phyloP scores from a whole-genome alignment of 2,797 vertebrate species.

The Hypotaenidia okinawae region DNA sequence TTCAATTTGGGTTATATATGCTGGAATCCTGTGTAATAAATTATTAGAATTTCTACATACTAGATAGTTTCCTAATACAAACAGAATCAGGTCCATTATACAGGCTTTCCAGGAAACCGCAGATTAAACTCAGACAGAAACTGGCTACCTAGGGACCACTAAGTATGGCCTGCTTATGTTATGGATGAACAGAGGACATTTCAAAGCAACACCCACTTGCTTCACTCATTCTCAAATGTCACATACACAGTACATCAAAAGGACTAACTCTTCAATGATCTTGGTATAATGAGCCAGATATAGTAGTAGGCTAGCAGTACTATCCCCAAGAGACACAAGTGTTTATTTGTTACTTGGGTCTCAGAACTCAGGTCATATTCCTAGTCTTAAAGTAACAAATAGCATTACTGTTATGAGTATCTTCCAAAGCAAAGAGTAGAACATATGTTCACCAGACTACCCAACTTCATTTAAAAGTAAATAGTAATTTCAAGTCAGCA shows the following conservation, averaged over 20 bases:
- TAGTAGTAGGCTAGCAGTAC: not conserved
- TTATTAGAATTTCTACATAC: constrained; percentile 7
- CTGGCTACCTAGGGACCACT: constrained; percentile 19
- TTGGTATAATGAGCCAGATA: not conserved
- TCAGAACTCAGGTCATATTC: not conserved
- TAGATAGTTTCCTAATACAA: constrained; percentile 47
- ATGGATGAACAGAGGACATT: constrained; percentile 8
- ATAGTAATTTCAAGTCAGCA: not conserved
- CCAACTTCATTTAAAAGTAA: constrained; percentile 14
- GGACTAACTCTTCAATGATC: not conserved
- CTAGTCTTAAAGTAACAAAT: constrained; percentile 31
- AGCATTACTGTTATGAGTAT: not conserved
- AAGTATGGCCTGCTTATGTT: not conserved
- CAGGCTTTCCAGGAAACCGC: constrained; percentile 2
- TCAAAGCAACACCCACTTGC: constrained; percentile 38
- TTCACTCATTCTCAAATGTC: constrained; percentile 42
- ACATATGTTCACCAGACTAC: not conserved
- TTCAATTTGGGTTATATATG: not conserved
- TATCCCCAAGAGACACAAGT: not conserved
- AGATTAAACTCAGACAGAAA: constrained; percentile 23
- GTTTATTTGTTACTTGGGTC: constrained; percentile 27
- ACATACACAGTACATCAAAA: not conserved
- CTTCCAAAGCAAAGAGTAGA: not conserved
- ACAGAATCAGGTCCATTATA: constrained; percentile 15
- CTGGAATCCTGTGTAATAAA: not conserved